These are phyloP conservation scores for Trinectes maculatus DNA, from an alignment of 2,113 vertebrate species.

Conservation along the genomic window DNA sequence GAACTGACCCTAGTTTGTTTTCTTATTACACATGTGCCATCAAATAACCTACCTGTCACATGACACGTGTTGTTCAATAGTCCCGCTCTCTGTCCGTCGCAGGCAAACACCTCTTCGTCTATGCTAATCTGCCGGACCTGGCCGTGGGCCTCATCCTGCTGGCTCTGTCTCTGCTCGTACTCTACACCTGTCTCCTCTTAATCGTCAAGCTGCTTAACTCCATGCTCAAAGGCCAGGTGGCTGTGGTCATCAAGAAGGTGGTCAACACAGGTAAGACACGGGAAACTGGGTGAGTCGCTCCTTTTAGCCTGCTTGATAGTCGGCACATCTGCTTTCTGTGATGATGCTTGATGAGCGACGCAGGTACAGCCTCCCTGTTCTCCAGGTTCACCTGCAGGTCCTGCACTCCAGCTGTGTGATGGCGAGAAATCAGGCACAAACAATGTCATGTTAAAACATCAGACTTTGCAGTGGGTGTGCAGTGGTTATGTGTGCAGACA, in stretches of 20 bases:
- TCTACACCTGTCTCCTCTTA: slow-evolving; percentile 92
- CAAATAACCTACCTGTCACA: too few relatives aligned
- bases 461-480: not conserved
- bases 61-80: too few relatives aligned
- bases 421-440: slow-evolving; percentile 60
- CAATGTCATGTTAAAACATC: not conserved
- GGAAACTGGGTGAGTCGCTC: not conserved
- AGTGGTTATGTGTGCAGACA: not conserved
- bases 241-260: slow-evolving; percentile 93
- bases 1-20: too few relatives aligned
- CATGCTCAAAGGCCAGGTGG: slow-evolving; percentile 94
- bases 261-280: slow-evolving; percentile 90
- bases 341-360: slow-evolving; percentile 76
- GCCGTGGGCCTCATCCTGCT: slow-evolving; percentile 91
- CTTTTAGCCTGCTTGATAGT: slow-evolving; percentile 75
- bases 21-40: too few relatives aligned
- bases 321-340: slow-evolving; percentile 58
- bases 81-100: slow-evolving; percentile 8
- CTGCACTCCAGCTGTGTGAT: slow-evolving; percentile 36
- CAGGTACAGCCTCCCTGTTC: slow-evolving; percentile 63
- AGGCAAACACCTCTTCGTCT: slow-evolving; percentile 90
- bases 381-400: slow-evolving; percentile 45
- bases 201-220: slow-evolving; percentile 97
- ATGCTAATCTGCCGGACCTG: slow-evolving; percentile 82
- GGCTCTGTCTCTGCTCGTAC: slow-evolving; percentile 84